Evolutionary conservation across 1,140 invertebrate genomes (phyloP).

Genomic region (Paralvinella palmiformis): DNA sequence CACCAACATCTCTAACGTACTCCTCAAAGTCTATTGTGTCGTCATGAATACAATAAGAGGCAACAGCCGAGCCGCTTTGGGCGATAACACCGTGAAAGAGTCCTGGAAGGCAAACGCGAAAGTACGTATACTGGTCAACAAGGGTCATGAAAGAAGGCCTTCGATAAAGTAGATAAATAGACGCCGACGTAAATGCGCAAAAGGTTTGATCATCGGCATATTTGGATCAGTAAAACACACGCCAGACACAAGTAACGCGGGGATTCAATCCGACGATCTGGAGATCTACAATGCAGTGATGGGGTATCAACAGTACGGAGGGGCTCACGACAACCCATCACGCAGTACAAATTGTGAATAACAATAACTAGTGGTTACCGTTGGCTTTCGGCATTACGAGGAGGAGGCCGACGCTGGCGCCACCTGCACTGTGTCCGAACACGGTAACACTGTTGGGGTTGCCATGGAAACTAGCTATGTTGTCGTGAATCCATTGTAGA

Average conservation of each 20-base stretch:
- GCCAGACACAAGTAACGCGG: too few species aligned
- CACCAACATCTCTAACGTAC: constrained; percentile 9
- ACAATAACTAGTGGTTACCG: not conserved
- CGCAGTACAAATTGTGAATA: too few species aligned
- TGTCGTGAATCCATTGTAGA: constrained; percentile 55
- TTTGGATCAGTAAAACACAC: too few species aligned
- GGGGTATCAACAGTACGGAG: too few species aligned
- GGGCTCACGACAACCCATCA: too few species aligned
- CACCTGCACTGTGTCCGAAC: constrained; percentile 38
- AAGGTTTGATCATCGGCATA: too few species aligned
- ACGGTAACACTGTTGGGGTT: constrained; percentile 33
- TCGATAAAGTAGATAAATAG: too few species aligned
- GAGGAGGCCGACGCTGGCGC: constrained; percentile 10
- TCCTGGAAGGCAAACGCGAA: constrained; percentile 1
- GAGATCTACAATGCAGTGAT: too few species aligned
- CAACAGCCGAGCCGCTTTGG: constrained; percentile 7
- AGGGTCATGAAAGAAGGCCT: too few species aligned
- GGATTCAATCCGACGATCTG: too few species aligned
- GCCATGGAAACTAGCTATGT: constrained; percentile 39
- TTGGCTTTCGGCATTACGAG: not conserved
- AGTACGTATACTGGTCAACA: too few species aligned
- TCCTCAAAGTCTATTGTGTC: constrained; percentile 2
- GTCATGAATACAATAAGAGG: constrained; percentile 5
- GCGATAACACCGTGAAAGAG: constrained; percentile 14
- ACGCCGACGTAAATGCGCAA: too few species aligned